Percentiles rank a stretch among this genome's conserved stretches.
Evolutionary conservation across 2,797 vertebrate genomes (phyloP).

Genomic region (Fundulus diaphanus): DNA sequence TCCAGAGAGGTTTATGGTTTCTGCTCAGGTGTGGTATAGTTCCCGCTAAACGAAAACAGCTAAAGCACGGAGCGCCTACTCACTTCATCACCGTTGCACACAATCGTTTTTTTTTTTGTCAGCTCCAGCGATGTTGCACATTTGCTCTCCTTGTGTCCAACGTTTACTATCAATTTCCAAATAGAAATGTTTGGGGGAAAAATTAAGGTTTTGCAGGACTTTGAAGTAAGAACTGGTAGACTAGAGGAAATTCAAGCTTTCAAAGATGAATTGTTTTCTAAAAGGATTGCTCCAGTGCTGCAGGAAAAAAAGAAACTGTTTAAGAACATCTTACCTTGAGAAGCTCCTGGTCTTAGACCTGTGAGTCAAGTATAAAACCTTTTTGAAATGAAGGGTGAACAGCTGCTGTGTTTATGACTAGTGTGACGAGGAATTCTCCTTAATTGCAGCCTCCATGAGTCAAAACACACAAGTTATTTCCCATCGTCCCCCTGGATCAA

Average conservation of each 20-base stretch:
- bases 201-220: not conserved
- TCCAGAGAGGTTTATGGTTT: not conserved
- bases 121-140: not conserved
- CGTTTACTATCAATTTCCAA: not conserved
- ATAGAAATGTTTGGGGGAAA: no score
- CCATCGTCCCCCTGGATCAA: slow-evolving; percentile 10
- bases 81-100: not conserved
- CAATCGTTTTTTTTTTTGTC: not conserved
- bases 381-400: slow-evolving; percentile 30
- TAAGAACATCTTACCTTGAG: slow-evolving; percentile 31
- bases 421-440: slow-evolving; percentile 23
- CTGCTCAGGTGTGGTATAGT: not conserved
- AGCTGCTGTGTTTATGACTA: slow-evolving; percentile 22
- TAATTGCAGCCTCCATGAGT: slow-evolving; percentile 45
- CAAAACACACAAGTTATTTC: slow-evolving; percentile 35
- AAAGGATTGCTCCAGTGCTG: slow-evolving; percentile 5
- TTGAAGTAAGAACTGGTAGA: not conserved
- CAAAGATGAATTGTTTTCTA: slow-evolving; percentile 4
- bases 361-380: slow-evolving; percentile 25
- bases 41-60: not conserved
- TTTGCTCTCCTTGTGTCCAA: no score
- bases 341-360: slow-evolving; percentile 33
- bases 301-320: slow-evolving; percentile 36
- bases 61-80: not conserved
- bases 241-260: not conserved